Percentiles rank a stretch among this genome's conserved stretches.
These are phyloP conservation scores for Acromyrmex echinatior DNA, from an alignment of 1,140 invertebrate species.

Conservation along the genomic window DNA sequence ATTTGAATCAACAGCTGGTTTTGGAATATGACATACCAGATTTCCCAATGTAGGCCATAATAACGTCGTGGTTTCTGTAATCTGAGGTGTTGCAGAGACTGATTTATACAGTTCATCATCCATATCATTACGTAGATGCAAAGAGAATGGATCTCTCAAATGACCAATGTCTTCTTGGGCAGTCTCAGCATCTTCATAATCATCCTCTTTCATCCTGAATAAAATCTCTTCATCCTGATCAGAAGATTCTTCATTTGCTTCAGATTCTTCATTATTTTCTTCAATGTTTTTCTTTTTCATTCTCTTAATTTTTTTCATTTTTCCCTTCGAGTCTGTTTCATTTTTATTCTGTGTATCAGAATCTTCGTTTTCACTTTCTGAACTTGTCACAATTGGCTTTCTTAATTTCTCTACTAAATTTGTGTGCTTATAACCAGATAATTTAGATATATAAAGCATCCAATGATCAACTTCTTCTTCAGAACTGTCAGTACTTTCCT, in stretches of 20 bases:
- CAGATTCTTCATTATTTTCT: conserved; percentile 64
- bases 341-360: conserved; percentile 39
- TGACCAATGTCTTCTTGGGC: conserved; percentile 82
- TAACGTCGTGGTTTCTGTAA: conserved; percentile 82
- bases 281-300: conserved; percentile 59
- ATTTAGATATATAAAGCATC: conserved; percentile 87
- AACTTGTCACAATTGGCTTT: conserved; percentile 60
- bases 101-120: conserved; percentile 87
- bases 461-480: conserved; percentile 86
- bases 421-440: conserved; percentile 78
- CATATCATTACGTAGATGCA: conserved; percentile 89
- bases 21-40: conserved; percentile 88
- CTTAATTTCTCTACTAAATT: conserved; percentile 59
- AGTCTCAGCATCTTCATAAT: conserved; percentile 81
- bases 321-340: conserved; percentile 59
- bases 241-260: conserved; percentile 71
- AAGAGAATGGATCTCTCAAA: conserved; percentile 89
- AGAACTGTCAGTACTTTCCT: conserved; percentile 70
- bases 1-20: conserved; percentile 78
- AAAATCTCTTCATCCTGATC: conserved; percentile 71
- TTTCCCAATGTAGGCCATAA: conserved; percentile 89
- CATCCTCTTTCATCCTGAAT: conserved; percentile 70
- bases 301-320: conserved; percentile 54
- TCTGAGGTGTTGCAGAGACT: conserved; percentile 85
- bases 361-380: conserved; percentile 78